Base-by-base conservation (phyloP, 1,140 invertebrate species). In the Lepidostoma basale region DNA sequence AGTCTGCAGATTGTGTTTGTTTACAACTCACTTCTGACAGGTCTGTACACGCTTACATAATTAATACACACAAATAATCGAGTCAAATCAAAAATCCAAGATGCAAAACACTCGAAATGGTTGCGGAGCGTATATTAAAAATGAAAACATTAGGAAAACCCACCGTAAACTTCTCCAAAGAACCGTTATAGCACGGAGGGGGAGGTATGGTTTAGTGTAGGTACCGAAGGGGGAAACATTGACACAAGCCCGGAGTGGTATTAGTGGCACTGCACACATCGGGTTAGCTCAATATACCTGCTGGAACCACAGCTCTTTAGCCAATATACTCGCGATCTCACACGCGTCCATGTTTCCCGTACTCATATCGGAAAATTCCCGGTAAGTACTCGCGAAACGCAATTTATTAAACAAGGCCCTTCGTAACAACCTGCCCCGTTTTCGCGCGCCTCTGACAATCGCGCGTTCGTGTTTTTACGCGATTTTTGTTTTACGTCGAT, bases 241-340 rank as follows among this genome's bases (percentile, higher is more conserved):
- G 39, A 36, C 59, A 67, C 64, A 69, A 18, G 65, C 69, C 59
- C 49, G 45, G 56, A 44, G n/a, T 54, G 44, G 12, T 56, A 68
- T 42, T 68, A 44, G 20, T 23, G 30, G 18, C 47, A 47, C 25
- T 65, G 68, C 6, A 49, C 52, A 56, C 49, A 16, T 9, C 33
- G 18, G 25, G 52, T 44, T 36, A 36, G 23, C 26, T 58, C 25
- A 16, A 26, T 45, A 72, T 89, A 90, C 89, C 89, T 87, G 86
- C 75, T 92, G 90, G 82, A 88, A 90, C 80, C 89, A 89, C 78
- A 92, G 84, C 84, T 92, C 90, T 78, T 89, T 90, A 74, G 90
- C 89, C 73, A 92, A 85, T 79, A 92, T 89, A 81, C 88, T 90
- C 66, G 90, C 88, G 77, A 92, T 88, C 83, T 92, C 90, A 82